Evolutionary conservation across 1,140 invertebrate genomes (phyloP).

Genomic region (Trialeurodes vaporariorum): DNA sequence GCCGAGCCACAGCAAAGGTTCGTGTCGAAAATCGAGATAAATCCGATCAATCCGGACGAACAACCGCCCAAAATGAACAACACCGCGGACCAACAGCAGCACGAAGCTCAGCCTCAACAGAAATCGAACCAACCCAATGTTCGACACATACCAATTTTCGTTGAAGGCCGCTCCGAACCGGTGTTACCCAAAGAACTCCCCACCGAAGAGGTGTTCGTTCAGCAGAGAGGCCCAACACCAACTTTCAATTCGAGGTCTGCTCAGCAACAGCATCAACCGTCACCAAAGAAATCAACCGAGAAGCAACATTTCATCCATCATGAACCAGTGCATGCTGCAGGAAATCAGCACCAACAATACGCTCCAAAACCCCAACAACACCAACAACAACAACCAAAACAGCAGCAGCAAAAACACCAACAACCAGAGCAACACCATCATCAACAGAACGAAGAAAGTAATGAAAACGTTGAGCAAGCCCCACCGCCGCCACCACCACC

Average conservation of each 20-base stretch:
- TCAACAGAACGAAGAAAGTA: conserved; percentile 33
- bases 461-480: conserved; percentile 17
- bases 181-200: conserved; percentile 20
- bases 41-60: conserved; percentile 14
- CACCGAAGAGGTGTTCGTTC: conserved; percentile 12
- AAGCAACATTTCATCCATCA: conserved; percentile 10
- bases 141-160: conserved; percentile 75
- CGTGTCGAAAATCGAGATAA: conserved; percentile 44
- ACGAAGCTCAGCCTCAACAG: conserved; percentile 27
- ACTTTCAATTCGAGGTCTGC: not conserved
- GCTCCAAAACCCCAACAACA: conserved; percentile 24
- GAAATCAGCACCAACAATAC: conserved; percentile 24
- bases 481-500: conserved; percentile 29
- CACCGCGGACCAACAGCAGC: conserved; percentile 22
- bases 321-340: conserved; percentile 13
- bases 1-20: conserved; percentile 34
- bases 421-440: conserved; percentile 18
- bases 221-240: conserved; percentile 14
- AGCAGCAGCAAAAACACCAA: conserved; percentile 11
- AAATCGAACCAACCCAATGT: conserved; percentile 38
- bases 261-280: conserved; percentile 20
- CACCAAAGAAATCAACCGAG: conserved; percentile 18
- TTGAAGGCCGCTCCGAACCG: conserved; percentile 46
- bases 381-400: conserved; percentile 8
- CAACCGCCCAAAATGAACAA: conserved; percentile 24